phyloP scores from a whole-genome alignment of 2,888 invertebrate genomes.

The Tetragnatha montana region DNA sequence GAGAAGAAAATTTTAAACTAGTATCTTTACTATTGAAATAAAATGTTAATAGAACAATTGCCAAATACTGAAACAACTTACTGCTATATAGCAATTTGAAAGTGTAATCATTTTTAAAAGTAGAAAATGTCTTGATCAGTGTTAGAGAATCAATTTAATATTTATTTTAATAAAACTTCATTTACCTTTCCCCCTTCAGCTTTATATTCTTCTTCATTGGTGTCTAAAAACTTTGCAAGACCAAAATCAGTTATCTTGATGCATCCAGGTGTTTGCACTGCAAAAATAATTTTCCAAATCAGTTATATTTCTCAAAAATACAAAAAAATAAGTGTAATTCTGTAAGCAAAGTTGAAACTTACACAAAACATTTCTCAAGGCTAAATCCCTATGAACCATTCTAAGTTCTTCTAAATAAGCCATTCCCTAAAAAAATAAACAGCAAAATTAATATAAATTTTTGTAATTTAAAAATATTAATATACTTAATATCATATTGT shows the following conservation, averaged over 20 bases:
- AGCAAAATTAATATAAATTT: not conserved
- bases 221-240: constrained; percentile 94
- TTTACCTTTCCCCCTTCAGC: constrained; percentile 90
- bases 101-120: too few relatives aligned
- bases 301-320: not conserved
- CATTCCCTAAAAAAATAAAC: constrained; percentile 81
- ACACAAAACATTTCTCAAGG: constrained; percentile 93
- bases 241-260: constrained; percentile 99
- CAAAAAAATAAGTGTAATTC: not conserved
- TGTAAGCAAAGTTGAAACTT: constrained; percentile 65
- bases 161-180: not conserved
- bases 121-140: not conserved
- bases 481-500: not conserved
- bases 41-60: not conserved
- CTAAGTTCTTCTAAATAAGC: constrained; percentile 95
- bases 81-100: not conserved
- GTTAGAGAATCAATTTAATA: too few relatives aligned
- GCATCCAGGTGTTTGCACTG: constrained; percentile 91
- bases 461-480: not conserved
- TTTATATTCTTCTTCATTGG: constrained; percentile 96
- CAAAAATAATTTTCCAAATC: not conserved
- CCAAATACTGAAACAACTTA: not conserved
- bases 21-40: not conserved
- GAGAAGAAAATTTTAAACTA: not conserved
- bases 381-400: constrained; percentile 96